A percentile compares a stretch with the other conserved stretches of the same genome.
Evolutionary conservation across 2,113 vertebrate genomes (phyloP).

Genomic region (Platycercus adscitus): DNA sequence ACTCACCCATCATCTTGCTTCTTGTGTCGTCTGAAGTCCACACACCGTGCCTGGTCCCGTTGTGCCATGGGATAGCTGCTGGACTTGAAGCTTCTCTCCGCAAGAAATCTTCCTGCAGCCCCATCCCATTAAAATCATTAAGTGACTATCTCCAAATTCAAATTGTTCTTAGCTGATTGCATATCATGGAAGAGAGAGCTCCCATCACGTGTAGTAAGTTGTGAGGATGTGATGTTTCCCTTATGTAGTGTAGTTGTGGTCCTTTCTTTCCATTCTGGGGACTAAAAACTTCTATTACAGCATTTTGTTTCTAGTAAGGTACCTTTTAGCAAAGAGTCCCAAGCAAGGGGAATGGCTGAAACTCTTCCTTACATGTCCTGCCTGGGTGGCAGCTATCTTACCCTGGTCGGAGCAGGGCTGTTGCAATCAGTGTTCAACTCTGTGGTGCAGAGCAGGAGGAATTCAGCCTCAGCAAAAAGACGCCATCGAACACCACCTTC

Average conservation of each 20-base stretch:
- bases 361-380: background rate
- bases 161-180: background rate
- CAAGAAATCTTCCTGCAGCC: background rate
- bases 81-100: background rate
- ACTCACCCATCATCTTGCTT: background rate
- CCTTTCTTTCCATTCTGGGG: background rate
- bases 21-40: background rate
- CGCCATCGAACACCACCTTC: background rate
- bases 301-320: background rate
- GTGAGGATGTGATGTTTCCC: background rate
- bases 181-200: background rate
- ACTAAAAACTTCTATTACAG: background rate
- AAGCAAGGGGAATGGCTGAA: background rate
- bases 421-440: background rate
- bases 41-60: background rate
- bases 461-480: constrained; percentile 12
- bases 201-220: background rate
- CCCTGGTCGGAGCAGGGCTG: background rate
- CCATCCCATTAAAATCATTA: background rate
- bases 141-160: background rate
- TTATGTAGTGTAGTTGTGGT: background rate
- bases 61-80: background rate
- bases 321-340: background rate
- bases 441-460: background rate
- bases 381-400: background rate